A percentile compares a stretch with the other conserved stretches of the same genome.
Conservation (phyloP, 2,113 vertebrate species). For the Puffinus mauretanicus region DNA sequence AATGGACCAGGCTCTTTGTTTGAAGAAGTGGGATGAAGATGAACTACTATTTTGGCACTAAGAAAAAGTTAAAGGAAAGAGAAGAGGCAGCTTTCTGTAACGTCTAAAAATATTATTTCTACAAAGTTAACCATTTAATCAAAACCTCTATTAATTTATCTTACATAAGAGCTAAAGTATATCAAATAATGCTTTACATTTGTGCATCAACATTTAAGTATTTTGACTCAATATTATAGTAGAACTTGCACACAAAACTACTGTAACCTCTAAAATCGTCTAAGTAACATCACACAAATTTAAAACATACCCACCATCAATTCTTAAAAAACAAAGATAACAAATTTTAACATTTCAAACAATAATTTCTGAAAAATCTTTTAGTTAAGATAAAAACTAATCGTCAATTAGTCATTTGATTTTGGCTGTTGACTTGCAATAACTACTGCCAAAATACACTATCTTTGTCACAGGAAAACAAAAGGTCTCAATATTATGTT, state of each 20-base stretch:
- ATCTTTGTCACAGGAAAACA: constrained; percentile 44
- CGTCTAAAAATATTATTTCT: not conserved
- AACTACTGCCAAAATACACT: constrained; percentile 31
- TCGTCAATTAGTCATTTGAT: not conserved
- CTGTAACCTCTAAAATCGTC: not conserved
- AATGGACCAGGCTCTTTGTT: constrained; percentile 94
- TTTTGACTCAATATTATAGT: not conserved
- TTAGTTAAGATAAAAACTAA: not conserved
- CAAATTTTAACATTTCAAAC: not conserved
- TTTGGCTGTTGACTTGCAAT: not conserved
- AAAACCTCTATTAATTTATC: not conserved
- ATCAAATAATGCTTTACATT: not conserved
- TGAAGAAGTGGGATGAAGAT: constrained; percentile 82
- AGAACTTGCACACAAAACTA: not conserved
- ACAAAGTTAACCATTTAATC: not conserved
- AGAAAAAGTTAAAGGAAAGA: not conserved
- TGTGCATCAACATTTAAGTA: not conserved
- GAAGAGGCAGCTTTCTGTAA: not conserved
- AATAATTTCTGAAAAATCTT: not conserved
- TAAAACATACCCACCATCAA: not conserved
- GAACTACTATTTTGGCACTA: constrained; percentile 97
- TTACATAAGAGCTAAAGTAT: not conserved
- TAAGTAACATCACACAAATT: not conserved
- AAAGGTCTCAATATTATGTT: constrained; percentile 20
- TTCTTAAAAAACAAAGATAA: not conserved